phyloP scores from a whole-genome alignment of 2,888 invertebrate genomes.

The Phortica okadai region DNA sequence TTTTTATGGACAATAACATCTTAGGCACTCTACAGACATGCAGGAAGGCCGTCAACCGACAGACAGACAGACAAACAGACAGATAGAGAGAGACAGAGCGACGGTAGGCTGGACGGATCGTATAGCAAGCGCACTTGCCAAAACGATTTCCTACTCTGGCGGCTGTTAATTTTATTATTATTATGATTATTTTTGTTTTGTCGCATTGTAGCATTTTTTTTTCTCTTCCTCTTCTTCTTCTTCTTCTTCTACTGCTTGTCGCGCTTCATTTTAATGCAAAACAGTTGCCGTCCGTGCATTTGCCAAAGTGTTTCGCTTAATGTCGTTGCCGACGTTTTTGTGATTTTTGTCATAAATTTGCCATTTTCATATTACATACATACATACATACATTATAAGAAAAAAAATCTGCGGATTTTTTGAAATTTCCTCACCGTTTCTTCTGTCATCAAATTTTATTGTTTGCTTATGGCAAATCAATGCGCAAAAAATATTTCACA shows the following conservation, averaged over 20 bases:
- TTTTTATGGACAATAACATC: neutral
- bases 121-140: neutral
- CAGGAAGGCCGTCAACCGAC: neutral
- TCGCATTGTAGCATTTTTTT: neutral
- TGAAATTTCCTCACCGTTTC: too few relatives aligned
- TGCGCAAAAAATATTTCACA: too few relatives aligned
- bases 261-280: neutral
- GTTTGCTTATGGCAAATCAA: too few relatives aligned
- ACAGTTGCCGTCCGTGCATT: neutral
- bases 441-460: too few relatives aligned
- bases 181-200: neutral
- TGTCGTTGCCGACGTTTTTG: neutral
- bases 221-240: neutral
- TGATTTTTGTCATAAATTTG: neutral
- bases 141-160: neutral
- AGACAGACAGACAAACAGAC: neutral
- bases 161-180: neutral
- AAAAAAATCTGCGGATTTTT: too few relatives aligned
- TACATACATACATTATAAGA: too few relatives aligned
- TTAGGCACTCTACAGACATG: neutral
- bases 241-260: neutral
- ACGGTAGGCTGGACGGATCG: neutral
- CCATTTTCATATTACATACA: neutral
- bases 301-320: neutral
- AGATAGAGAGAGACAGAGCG: constrained; percentile 7